Evolutionary conservation across 2,888 invertebrate genomes (phyloP), one percentile per base, ranked within the genome.

Genomic region (Athripsodes cinereus): DNA sequence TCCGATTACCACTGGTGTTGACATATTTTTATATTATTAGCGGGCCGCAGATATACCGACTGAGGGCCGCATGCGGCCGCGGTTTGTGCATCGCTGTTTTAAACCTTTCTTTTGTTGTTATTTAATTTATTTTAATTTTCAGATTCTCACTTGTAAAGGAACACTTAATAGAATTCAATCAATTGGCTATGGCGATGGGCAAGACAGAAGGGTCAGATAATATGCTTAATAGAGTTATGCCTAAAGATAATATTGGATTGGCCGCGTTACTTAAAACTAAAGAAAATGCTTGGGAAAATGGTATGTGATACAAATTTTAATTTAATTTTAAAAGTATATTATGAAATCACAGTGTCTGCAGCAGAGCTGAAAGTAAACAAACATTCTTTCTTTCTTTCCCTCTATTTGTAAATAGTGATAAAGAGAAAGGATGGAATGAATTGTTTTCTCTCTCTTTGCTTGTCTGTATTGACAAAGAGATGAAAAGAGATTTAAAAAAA

Each of bases 141-240:
- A 97, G 96, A 79, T 99, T 98, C 76, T 84, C 89, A 48, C 80
- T 98, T 74, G 88, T 97, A 65, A 94, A 95, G 74, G 95, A 98
- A 74, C 93, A 96, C 75, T 81, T 97, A 69, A 92, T 99, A 67
- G 99, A 99, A 81, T 97, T 97, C 79, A 97, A 96, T 77, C 95
- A 96, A 79, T 79, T 99, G 69, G 98, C 98, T 21, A 97, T 98
- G 93, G 94, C 98, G 21, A 97, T 98, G 93, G 94, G 96, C 21
- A 96, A 96, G 74, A 96, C 97, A 20, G 96, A 97, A 70, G 96
- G 96, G 51, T 94, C 95, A 50, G 96, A 98, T 72, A 95, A 97
- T 73, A 97, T 97, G 96, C 78, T 97, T 69, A 97, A 97, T 77
- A 84, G 97, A 66, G 98, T 98, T 52, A 98, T 97, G 96, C 96